These are phyloP conservation scores for Drosophila tropicalis DNA, from an alignment of 1,140 invertebrate genomes.

Conservation along the genomic window DNA sequence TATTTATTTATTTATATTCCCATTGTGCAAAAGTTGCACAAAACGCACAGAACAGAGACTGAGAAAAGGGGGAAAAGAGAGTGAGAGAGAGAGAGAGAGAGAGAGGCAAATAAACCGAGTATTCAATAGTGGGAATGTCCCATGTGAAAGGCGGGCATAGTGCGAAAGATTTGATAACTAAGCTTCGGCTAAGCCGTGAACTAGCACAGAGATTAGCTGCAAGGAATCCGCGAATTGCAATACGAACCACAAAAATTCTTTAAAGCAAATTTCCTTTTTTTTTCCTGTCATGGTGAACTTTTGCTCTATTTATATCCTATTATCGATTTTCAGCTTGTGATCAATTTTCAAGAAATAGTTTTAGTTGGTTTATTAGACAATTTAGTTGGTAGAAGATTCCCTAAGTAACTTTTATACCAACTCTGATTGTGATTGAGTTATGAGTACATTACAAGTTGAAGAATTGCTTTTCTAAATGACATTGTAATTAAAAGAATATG, in stretches of 20 bases:
- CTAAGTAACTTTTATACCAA: too few species aligned
- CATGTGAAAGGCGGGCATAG: constrained; percentile 8
- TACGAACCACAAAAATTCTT: not conserved
- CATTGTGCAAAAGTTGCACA: constrained; percentile 56
- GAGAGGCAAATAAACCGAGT: too few species aligned
- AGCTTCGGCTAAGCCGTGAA: constrained; percentile 46
- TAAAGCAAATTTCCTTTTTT: not conserved
- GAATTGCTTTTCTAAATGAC: too few species aligned
- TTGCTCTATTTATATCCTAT: too few species aligned
- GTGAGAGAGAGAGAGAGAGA: not conserved
- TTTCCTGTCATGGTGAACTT: not conserved
- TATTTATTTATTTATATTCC: constrained; percentile 75
- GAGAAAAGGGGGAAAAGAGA: too few species aligned
- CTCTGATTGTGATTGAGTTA: too few species aligned
- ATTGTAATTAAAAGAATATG: too few species aligned
- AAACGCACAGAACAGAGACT: constrained; percentile 4
- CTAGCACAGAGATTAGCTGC: constrained; percentile 35
- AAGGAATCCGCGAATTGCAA: constrained; percentile 3
- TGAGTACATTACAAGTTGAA: too few species aligned
- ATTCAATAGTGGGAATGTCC: constrained; percentile 4
- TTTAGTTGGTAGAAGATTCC: too few species aligned
- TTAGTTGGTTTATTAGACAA: too few species aligned
- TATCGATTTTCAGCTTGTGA: too few species aligned
- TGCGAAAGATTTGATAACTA: constrained; percentile 52
- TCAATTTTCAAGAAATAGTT: too few species aligned